phyloP scores from a whole-genome alignment of 1,140 invertebrate species.

The Belonocnema kinseyi region DNA sequence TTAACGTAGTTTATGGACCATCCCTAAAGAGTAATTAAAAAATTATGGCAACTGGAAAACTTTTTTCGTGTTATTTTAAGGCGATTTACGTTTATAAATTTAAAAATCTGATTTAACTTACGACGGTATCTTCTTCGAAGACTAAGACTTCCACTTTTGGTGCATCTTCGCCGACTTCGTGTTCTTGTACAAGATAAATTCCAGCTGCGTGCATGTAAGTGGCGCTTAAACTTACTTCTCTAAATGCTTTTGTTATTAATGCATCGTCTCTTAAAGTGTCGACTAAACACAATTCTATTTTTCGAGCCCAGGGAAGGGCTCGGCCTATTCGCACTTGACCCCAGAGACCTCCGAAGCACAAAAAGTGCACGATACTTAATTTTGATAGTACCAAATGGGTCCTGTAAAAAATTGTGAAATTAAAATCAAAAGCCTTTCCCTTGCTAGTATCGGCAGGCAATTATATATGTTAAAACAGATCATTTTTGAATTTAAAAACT shows the following conservation, averaged over 20 bases:
- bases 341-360: conserved; percentile 69
- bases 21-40: no score
- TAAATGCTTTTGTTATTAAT: conserved; percentile 66
- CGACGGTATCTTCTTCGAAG: conserved; percentile 65
- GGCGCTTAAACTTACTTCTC: conserved; percentile 61
- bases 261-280: conserved; percentile 67
- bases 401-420: conserved; percentile 41
- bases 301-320: conserved; percentile 66
- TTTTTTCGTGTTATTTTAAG: no score
- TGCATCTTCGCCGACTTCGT: conserved; percentile 60
- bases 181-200: conserved; percentile 63
- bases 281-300: conserved; percentile 65
- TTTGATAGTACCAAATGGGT: conserved; percentile 64
- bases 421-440: no score
- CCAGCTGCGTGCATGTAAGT: conserved; percentile 64
- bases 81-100: no score
- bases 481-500: no score
- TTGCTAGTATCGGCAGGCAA: no score
- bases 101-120: conserved; percentile 39
- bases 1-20: no score
- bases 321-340: conserved; percentile 68
- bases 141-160: conserved; percentile 63
- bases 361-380: conserved; percentile 65
- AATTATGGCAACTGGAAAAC: no score
- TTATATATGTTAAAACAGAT: no score